Percentiles rank a stretch among this genome's conserved stretches.
These are phyloP conservation scores for Trichomalopsis sarcophagae DNA, from an alignment of 1,140 invertebrate species.

Conservation along the genomic window DNA sequence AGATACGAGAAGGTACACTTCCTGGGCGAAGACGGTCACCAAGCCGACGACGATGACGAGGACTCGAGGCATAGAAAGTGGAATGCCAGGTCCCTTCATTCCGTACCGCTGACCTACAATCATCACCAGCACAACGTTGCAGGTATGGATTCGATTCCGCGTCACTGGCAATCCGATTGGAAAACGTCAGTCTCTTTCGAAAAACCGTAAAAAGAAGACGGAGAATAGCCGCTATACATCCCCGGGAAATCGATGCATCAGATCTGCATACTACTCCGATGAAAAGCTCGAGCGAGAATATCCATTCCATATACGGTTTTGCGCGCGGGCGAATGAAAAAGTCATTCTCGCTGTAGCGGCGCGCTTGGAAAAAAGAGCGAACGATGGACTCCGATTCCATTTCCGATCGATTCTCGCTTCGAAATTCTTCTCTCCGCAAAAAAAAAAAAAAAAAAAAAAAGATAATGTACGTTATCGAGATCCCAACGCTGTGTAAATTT, in stretches of 20 bases:
- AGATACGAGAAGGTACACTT: conserved; percentile 91
- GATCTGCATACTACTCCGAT: background rate
- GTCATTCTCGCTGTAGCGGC: background rate
- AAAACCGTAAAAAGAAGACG: background rate
- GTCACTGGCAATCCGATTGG: background rate
- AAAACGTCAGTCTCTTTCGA: background rate
- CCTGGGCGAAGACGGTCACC: conserved; percentile 87
- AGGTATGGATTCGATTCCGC: conserved; percentile 70
- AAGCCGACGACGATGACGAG: conserved; percentile 85
- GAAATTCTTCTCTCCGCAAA: background rate
- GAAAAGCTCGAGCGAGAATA: background rate
- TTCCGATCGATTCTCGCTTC: no score
- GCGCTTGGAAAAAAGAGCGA: no score
- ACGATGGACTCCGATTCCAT: no score
- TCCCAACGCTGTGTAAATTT: background rate
- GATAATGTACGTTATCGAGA: background rate
- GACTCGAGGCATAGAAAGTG: conserved; percentile 82
- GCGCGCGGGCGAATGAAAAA: background rate
- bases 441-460: conserved; percentile 7
- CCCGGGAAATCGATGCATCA: no score
- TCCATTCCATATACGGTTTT: background rate
- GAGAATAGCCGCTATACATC: background rate
- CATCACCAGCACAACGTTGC: conserved; percentile 87
- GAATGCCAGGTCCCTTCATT: conserved; percentile 81
- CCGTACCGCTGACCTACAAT: conserved; percentile 88